Evolutionary conservation across 2,888 invertebrate species (phyloP).

Genomic region (Helobdella robusta): DNA sequence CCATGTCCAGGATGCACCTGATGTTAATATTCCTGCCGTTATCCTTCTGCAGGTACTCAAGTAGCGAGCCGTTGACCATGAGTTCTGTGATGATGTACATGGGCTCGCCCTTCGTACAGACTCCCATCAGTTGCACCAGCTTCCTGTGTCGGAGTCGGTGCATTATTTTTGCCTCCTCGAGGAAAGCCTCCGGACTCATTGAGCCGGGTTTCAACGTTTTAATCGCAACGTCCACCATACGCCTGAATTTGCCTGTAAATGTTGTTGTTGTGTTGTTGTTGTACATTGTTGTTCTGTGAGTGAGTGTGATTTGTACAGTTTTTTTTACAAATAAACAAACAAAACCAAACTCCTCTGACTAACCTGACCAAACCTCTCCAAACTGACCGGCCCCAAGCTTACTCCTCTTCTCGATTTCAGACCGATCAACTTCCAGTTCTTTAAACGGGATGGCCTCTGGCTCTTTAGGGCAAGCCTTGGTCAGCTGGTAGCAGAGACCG

Average conservation of each 20-base stretch:
- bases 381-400: conserved; percentile 93
- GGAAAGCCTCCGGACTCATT: conserved; percentile 85
- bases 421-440: conserved; percentile 83
- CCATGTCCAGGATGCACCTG: conserved; percentile 71
- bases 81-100: conserved; percentile 83
- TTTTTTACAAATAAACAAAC: no score
- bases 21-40: conserved; percentile 79
- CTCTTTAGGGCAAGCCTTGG: conserved; percentile 86
- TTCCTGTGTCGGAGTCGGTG: conserved; percentile 53
- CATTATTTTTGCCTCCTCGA: conserved; percentile 64
- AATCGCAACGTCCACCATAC: conserved; percentile 91
- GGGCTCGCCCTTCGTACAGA: conserved; percentile 75
- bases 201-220: conserved; percentile 91
- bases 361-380: conserved; percentile 82
- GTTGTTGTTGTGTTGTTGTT: no score
- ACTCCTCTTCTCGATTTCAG: conserved; percentile 73
- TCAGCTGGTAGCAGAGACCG: conserved; percentile 88
- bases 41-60: conserved; percentile 77
- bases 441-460: conserved; percentile 86
- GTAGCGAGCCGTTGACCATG: conserved; percentile 87
- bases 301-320: no score
- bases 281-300: no score
- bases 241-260: conserved; percentile 71
- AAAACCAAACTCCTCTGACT: conserved; percentile 45
- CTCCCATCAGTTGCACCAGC: conserved; percentile 80